Percentiles rank a stretch among this genome's conserved stretches.
phyloP scores from a whole-genome alignment of 1,140 invertebrate species.

The Atopsyche davidsoni region DNA sequence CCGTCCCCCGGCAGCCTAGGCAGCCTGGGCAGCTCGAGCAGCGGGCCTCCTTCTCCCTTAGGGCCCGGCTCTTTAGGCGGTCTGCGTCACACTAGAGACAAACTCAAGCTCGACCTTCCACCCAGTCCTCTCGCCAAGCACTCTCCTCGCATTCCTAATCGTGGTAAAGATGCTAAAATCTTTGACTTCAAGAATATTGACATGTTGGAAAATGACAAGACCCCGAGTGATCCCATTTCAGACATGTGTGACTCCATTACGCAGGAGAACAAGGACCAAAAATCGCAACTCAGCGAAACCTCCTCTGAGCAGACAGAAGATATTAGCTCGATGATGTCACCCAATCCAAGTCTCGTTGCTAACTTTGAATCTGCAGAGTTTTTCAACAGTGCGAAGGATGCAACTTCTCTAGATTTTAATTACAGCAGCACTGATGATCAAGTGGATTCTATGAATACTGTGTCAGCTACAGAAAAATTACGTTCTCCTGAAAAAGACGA shows the following conservation, averaged over 20 bases:
- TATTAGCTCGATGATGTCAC: neutral
- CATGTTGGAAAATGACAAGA: conserved; percentile 12
- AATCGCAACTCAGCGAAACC: neutral
- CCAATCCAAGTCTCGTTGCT: too few species aligned
- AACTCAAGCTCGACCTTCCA: conserved; percentile 63
- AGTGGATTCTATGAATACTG: conserved; percentile 1
- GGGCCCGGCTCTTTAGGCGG: conserved; percentile 52
- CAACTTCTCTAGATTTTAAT: neutral
- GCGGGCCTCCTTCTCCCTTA: conserved; percentile 13
- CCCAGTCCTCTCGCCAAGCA: conserved; percentile 40
- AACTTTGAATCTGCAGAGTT: neutral
- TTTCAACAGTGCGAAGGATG: neutral
- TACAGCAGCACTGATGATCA: neutral
- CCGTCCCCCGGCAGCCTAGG: conserved; percentile 40
- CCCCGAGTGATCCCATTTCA: conserved; percentile 7
- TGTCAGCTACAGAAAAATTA: too few species aligned
- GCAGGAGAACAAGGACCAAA: neutral
- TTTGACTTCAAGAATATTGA: conserved; percentile 27
- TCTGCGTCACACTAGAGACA: conserved; percentile 63
- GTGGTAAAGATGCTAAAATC: conserved; percentile 23
- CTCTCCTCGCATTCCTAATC: conserved; percentile 14
- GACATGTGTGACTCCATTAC: conserved; percentile 10
- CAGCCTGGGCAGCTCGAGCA: conserved; percentile 38
- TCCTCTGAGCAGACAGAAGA: neutral
- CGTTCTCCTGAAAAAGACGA: neutral